Evolutionary conservation across 1,140 invertebrate species (phyloP), one percentile per base, ranked within the genome.

Genomic region (Drosophila biarmipes): DNA sequence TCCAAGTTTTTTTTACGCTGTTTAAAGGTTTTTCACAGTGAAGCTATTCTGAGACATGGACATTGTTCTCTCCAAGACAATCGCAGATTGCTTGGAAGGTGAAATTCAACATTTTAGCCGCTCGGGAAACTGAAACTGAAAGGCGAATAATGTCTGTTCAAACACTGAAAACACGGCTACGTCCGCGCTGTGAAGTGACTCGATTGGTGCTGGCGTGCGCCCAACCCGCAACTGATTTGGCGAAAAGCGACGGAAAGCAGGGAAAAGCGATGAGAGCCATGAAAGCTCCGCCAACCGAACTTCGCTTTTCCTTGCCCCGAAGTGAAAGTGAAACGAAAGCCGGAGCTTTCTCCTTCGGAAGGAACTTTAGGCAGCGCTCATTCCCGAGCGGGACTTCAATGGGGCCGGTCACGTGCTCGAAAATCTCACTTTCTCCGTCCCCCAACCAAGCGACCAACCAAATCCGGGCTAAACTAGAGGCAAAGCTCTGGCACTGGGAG

Each of bases 221-320:
- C 82, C 66, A 64, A 78, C 71, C 74, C 82, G 78, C 78, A 82
- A 86, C 82, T 86, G 84, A 86, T 64, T 68, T 76, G n/a, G 45
- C 62, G 54, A 74, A 81, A 63, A 56, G 51, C 69, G 54, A 46
- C 59, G 17, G 53, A 58, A 45, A 49, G 45, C 43, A 17, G 35
- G 35, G 53, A 42, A 67, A 56, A 71, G 31, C 57, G 21, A 8
- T 40, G 58, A 38, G n/a, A n/a, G n/a, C n/a, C n/a, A n/a, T n/a
- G n/a, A 75, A 86, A 85, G 78, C 78, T 86, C 37, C 45, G 17
- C 24, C 58, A 42, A 48, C 37, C 11, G 45, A 21, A 52, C 56
- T 72, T 81, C 63, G 68, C 14, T 42, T 69, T 87, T 71, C 74
- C 82, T 66, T 24, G 40, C 37, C 58, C 55, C 74, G 58, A 66